Evolutionary conservation across 1,140 invertebrate genomes (phyloP), one percentile per base, ranked within the genome.

Genomic region (Physella acuta): DNA sequence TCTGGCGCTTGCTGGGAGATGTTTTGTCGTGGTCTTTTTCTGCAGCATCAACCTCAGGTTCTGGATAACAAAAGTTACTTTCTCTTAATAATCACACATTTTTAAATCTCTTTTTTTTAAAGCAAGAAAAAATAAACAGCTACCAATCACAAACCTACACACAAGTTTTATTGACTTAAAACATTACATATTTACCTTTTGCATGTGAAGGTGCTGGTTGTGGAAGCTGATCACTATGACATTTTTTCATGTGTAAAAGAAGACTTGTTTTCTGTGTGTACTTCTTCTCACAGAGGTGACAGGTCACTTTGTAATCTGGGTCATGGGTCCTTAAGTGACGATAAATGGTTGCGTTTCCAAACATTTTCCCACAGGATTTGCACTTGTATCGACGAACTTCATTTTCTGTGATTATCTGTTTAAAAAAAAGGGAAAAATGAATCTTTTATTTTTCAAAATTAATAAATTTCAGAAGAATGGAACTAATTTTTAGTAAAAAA

Each of bases 261-360:
- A 68, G 36, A 28, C n/a, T 59, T 2, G 30, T 26, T 11, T 33
- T 11, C 55, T 68, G 66, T 17, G 56, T 44, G 39, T 59, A 68
- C 55, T 28, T 3, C 30, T 55, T 53, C 1, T 49, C 56, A 37
- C 66, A 68, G 2, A 59, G n/a, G 14, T 26, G 26, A 39, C 66
- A 68, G 1, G 17, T 39, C 5, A 59, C 20, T 28, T 24, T 58
- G 39, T 44, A 36, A 37, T 68, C 66, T 24, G 31, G 31, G 26
- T 68, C 66, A 28, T 68, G 66, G 16, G 24, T 49, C 2, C 56
- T 33, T 2, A 68, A 37, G 39, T 68, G 66, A 11, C 66, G 66
- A 31, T 68, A 68, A 8, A 68, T 68, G 2, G 36, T 60, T 14
- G 55, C 39, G 2, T 20, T 30, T 14, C n/a, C 24, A 34, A 59